Conservation (phyloP, 2,888 invertebrate species). For the Diadegma fenestrale region DNA sequence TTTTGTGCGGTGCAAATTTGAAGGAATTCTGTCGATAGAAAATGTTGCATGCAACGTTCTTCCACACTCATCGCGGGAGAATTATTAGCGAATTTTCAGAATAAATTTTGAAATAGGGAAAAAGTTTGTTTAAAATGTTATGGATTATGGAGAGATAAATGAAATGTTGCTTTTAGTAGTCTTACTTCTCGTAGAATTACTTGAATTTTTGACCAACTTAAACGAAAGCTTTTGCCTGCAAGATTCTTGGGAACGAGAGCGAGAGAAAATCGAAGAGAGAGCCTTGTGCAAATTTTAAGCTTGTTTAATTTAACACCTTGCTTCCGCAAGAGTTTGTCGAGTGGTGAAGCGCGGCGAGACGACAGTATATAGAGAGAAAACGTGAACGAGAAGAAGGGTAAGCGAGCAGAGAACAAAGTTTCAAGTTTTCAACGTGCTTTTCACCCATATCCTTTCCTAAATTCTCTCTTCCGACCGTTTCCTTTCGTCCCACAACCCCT, state of each 20-base stretch:
- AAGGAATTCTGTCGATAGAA: too few species aligned
- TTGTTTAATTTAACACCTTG: constrained; percentile 84
- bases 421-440: constrained; percentile 81
- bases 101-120: too few species aligned
- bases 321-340: constrained; percentile 76
- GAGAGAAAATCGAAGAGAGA: constrained; percentile 48
- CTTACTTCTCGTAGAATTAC: background rate
- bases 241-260: constrained; percentile 15
- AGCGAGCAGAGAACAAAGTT: constrained; percentile 76
- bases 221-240: constrained; percentile 46
- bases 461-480: constrained; percentile 69
- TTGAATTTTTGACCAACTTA: constrained; percentile 1
- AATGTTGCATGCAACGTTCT: too few species aligned
- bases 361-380: constrained; percentile 64
- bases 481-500: constrained; percentile 52
- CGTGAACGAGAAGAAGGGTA: constrained; percentile 59
- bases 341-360: constrained; percentile 74
- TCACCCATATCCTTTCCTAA: constrained; percentile 77
- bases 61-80: too few species aligned
- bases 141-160: background rate
- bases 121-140: background rate
- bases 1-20: too few species aligned
- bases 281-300: constrained; percentile 82
- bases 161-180: background rate
- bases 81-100: too few species aligned